Evolutionary conservation across 2,888 invertebrate species (phyloP).

Genomic region (Protonemura montana): DNA sequence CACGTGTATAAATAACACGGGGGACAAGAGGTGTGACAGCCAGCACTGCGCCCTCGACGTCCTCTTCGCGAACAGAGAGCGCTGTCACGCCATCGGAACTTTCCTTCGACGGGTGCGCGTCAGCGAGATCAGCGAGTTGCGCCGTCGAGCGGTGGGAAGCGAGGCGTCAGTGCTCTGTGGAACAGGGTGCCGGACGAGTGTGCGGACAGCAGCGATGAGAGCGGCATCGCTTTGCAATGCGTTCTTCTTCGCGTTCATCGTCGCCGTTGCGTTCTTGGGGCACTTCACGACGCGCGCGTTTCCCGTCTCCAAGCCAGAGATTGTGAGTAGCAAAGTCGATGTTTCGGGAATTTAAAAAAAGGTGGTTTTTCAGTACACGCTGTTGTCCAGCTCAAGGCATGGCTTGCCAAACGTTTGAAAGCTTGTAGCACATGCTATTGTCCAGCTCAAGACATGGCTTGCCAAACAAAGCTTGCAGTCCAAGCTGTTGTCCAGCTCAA

Average conservation of each 20-base stretch:
- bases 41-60: background rate
- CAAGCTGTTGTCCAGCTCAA: too few species aligned
- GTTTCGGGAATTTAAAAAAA: too few species aligned
- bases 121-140: too few species aligned
- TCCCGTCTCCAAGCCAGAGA: slow-evolving; percentile 57
- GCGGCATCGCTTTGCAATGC: background rate
- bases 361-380: too few species aligned
- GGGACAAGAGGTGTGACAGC: background rate
- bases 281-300: slow-evolving; percentile 53
- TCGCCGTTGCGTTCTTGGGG: slow-evolving; percentile 51
- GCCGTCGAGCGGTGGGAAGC: background rate
- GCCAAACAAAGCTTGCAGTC: too few species aligned
- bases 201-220: slow-evolving; percentile 5
- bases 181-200: background rate
- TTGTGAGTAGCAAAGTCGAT: slow-evolving; percentile 57
- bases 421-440: too few species aligned
- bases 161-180: background rate
- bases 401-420: too few species aligned
- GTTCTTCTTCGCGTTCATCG: background rate
- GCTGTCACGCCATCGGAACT: too few species aligned
- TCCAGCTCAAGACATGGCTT: too few species aligned
- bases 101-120: too few species aligned
- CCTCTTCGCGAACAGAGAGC: too few species aligned
- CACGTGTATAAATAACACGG: background rate
- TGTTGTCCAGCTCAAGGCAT: too few species aligned